phyloP scores from a whole-genome alignment of 2,797 vertebrate species.

The Carduelis carduelis region DNA sequence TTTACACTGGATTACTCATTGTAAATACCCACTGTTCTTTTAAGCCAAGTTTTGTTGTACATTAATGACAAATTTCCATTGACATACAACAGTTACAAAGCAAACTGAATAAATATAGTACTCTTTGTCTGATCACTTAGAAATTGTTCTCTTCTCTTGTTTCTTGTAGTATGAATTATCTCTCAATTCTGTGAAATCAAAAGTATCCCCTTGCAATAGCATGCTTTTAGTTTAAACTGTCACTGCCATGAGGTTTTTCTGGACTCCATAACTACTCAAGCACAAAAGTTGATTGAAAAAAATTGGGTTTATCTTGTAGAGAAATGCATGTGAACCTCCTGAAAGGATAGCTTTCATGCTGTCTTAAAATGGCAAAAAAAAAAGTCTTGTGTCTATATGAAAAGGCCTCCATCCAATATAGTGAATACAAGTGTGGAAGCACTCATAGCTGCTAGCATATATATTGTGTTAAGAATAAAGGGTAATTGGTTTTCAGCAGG shows the following conservation, averaged over 20 bases:
- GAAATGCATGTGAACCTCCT: background rate
- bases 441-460: background rate
- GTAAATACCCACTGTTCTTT: background rate
- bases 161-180: background rate
- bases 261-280: background rate
- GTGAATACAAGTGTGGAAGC: background rate
- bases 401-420: background rate
- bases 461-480: background rate
- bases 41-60: background rate
- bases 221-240: background rate
- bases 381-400: background rate
- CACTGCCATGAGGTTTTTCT: background rate
- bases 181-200: background rate
- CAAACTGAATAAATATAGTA: background rate
- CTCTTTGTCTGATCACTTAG: background rate
- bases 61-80: background rate
- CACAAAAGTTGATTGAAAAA: background rate
- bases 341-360: background rate
- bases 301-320: background rate
- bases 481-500: background rate
- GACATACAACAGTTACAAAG: background rate
- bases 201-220: background rate
- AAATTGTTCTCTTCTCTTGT: background rate
- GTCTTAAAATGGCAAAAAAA: background rate
- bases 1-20: background rate